Evolutionary conservation across 2,888 invertebrate genomes (phyloP), one percentile per base, ranked within the genome.

Genomic region (Hyposoter dolosus): DNA sequence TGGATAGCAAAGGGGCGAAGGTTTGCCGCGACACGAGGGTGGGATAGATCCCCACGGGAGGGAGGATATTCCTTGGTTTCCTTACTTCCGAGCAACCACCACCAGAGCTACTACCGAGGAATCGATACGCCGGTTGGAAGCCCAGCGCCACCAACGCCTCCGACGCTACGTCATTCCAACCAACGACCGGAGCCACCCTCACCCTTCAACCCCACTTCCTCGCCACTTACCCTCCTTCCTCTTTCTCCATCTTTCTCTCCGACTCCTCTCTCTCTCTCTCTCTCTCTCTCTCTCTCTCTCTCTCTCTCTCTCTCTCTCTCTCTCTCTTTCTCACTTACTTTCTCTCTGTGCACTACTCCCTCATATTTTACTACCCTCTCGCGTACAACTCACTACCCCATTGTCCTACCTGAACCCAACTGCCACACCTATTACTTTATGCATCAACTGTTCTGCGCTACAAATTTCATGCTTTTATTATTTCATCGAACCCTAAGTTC

Each of bases 111-210:
- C 78, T n/a, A 50, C 69, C 56, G 92, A 92, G 92, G 93, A 94
- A 93, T 93, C 93, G 93, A 93, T 93, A 93, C 93, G 93, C 91
- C 90, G 90, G 91, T 91, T 92, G 90, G 93, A 88, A 86, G 91
- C 91, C 90, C 92, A 93, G 91, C 93, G 92, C 93, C 92, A 92
- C 92, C 92, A 92, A 91, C 92, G 92, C 91, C 92, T 92, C 92
- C 91, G 90, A 89, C 92, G 91, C 92, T 92, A 93, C 92, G 93
- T 93, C 93, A 93, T 93, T 92, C 92, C 92, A 92, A 90, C 92
- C 92, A 89, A 88, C 90, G 88, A 91, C 92, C 88, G 90, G 88
- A 90, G 88, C 88, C 86, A 87, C 77, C 82, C 86, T 85, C 82
- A 66, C 81, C 81, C 81, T 28, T 76, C 86, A 69, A 81, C 83